Percentiles rank a stretch among this genome's conserved stretches.
Conservation (phyloP, 2,113 vertebrate genomes). For the Tragelaphus scriptus region DNA sequence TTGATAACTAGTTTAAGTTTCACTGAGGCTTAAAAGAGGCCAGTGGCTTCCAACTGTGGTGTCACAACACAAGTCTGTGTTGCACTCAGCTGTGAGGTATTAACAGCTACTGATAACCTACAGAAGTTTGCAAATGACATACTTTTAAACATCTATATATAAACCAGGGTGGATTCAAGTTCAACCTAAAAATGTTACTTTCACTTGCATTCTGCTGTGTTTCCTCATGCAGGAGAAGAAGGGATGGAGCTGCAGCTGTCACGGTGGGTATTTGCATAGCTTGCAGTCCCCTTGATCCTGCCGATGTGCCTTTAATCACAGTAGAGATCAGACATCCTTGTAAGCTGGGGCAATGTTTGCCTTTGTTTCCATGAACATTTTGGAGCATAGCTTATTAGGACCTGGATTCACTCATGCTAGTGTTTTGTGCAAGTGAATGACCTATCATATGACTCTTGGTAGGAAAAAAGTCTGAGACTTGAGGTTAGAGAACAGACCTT, state of each 20-base stretch:
- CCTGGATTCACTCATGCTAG: not conserved
- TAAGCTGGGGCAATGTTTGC: not conserved
- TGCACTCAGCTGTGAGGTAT: not conserved
- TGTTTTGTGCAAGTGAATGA: not conserved
- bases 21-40: not conserved
- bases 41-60: not conserved
- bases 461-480: not conserved
- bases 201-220: not conserved
- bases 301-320: not conserved
- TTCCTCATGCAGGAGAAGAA: not conserved
- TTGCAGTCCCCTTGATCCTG: not conserved
- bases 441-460: not conserved
- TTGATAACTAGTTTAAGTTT: constrained; percentile 34
- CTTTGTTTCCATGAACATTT: not conserved
- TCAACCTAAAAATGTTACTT: not conserved
- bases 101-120: not conserved
- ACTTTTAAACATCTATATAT: not conserved
- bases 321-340: not conserved
- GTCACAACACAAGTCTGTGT: not conserved
- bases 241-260: too few species aligned
- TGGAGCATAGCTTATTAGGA: not conserved
- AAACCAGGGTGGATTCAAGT: not conserved
- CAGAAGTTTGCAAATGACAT: not conserved
- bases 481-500: not conserved
- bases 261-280: not conserved